A percentile compares a stretch with the other conserved stretches of the same genome.
phyloP scores from a whole-genome alignment of 2,113 vertebrate genomes.

The Melanocharis versteri region DNA sequence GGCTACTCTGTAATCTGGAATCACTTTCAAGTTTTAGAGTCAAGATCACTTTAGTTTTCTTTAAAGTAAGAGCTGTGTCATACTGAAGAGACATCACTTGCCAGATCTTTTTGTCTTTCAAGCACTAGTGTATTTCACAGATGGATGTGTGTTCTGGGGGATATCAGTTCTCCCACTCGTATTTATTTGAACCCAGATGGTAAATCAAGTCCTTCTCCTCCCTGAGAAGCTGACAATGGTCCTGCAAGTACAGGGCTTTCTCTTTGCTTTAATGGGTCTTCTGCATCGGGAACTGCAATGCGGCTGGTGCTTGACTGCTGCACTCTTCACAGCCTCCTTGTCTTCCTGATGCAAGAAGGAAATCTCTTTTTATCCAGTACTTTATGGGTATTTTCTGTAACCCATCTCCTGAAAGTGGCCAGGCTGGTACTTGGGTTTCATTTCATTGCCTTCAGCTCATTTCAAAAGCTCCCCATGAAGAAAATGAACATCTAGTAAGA shows the following conservation, averaged over 20 bases:
- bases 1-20: not conserved
- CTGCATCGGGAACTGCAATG: rapidly evolving
- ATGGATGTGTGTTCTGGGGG: not conserved
- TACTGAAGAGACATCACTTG: not conserved
- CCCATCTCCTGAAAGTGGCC: not conserved
- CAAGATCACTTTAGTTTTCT: not conserved
- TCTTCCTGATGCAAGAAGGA: not conserved
- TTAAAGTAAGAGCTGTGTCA: not conserved
- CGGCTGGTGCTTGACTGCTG: not conserved
- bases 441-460: not conserved
- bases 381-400: not conserved
- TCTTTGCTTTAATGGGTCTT: not conserved
- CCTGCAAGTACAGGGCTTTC: not conserved
- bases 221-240: not conserved
- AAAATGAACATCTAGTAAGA: not conserved
- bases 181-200: not conserved
- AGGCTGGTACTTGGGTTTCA: not conserved
- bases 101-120: not conserved
- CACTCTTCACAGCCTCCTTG: not conserved
- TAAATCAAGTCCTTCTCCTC: not conserved
- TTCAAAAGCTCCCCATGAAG: not conserved
- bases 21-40: not conserved
- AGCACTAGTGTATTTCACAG: not conserved
- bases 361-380: not conserved
- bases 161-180: not conserved